These are phyloP conservation scores for Cuculus canorus DNA, from an alignment of 2,797 vertebrate genomes.

Conservation along the genomic window DNA sequence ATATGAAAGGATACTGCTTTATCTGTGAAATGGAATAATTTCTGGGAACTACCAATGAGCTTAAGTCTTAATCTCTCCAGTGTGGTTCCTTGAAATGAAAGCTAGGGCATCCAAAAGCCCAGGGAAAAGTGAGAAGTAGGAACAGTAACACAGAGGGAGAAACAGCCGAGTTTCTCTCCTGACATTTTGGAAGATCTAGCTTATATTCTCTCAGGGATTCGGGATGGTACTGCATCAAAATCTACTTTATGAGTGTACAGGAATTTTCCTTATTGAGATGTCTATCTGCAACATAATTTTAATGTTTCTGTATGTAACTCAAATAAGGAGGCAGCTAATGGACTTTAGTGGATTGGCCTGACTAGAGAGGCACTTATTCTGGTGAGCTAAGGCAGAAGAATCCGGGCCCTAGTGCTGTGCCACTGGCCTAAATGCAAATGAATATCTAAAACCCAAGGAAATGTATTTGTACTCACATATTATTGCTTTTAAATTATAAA, in stretches of 20 bases:
- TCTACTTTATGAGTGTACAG: background rate
- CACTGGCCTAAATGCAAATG: background rate
- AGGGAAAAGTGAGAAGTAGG: background rate
- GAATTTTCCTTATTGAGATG: background rate
- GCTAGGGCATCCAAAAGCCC: background rate
- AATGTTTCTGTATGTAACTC: background rate
- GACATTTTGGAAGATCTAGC: background rate
- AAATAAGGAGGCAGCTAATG: background rate
- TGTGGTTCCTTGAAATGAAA: background rate
- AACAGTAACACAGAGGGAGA: background rate
- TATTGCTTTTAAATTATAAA: background rate
- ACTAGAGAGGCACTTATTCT: background rate
- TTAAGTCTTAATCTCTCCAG: background rate
- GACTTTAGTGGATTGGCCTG: background rate
- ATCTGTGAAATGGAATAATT: background rate
- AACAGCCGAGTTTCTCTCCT: background rate
- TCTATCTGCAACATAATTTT: background rate
- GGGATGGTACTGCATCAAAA: background rate
- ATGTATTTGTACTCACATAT: background rate
- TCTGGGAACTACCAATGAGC: background rate
- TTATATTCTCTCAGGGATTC: background rate
- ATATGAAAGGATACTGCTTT: background rate
- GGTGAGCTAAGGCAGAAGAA: background rate
- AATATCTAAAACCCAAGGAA: background rate
- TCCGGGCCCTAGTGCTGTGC: background rate